Conservation (phyloP, 2,797 vertebrate species). For the Coregonus suidteri region DNA sequence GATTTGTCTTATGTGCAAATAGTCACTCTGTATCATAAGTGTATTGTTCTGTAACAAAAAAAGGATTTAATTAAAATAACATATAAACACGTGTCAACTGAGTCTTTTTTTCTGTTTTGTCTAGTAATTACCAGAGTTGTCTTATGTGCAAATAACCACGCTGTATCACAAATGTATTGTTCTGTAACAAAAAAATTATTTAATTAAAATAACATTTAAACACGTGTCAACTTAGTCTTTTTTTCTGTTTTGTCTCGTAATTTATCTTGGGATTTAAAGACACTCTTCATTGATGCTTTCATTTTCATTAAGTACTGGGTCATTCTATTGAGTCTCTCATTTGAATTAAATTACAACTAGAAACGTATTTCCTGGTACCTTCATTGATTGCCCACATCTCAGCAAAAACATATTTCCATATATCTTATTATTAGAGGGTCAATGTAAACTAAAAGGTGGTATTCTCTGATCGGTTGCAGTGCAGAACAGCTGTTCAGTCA, state of each 20-base stretch:
- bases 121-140: constrained; percentile 21
- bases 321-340: not conserved
- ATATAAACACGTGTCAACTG: constrained; percentile 47
- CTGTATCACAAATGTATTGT: constrained; percentile 66
- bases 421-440: too few relatives aligned
- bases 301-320: not conserved
- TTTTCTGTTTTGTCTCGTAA: constrained; percentile 1
- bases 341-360: too few relatives aligned
- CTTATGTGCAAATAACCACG: constrained; percentile 61
- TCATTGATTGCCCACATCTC: not conserved
- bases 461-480: not conserved
- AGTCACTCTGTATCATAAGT: constrained; percentile 65
- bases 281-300: not conserved
- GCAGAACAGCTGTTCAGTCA: not conserved
- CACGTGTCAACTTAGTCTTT: constrained; percentile 29
- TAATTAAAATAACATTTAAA: constrained; percentile 65
- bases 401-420: too few relatives aligned
- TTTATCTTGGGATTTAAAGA: not conserved
- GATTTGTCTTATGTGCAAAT: constrained; percentile 58
- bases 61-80: constrained; percentile 64
- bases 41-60: constrained; percentile 50
- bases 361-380: not conserved
- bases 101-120: constrained; percentile 18
- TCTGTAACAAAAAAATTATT: constrained; percentile 43
- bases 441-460: not conserved